phyloP scores from a whole-genome alignment of 2,797 vertebrate genomes.

The Pagetopsis macropterus region DNA sequence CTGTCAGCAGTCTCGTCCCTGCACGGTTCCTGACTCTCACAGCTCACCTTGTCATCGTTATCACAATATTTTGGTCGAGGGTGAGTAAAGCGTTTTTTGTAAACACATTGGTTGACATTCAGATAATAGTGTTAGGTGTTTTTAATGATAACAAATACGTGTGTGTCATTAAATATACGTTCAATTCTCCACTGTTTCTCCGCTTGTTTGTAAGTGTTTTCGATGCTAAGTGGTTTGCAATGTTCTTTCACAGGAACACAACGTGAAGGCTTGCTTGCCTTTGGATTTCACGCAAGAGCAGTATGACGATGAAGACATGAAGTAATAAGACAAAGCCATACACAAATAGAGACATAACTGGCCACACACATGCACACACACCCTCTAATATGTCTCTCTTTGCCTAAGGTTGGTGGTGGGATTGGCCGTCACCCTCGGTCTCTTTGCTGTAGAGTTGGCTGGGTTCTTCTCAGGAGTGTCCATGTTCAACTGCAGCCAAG shows the following conservation, averaged over 20 bases:
- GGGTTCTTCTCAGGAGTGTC: slow-evolving; percentile 93
- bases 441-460: slow-evolving; percentile 87
- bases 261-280: slow-evolving; percentile 88
- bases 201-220: background rate
- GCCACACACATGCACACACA: background rate
- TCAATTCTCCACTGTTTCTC: no score
- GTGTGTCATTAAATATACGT: no score
- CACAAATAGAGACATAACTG: no score
- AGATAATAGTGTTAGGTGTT: no score
- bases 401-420: slow-evolving; percentile 86
- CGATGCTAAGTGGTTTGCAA: background rate
- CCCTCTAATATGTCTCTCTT: background rate
- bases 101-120: background rate
- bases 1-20: slow-evolving; percentile 85
- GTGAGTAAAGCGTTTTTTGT: slow-evolving; percentile 72
- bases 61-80: slow-evolving; percentile 92
- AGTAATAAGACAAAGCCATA: slow-evolving; percentile 69
- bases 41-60: slow-evolving; percentile 90
- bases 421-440: slow-evolving; percentile 86
- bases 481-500: slow-evolving; percentile 91
- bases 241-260: slow-evolving; percentile 83
- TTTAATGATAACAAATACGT: no score
- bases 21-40: slow-evolving; percentile 88
- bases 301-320: slow-evolving; percentile 82
- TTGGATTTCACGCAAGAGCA: slow-evolving; percentile 85